Conservation (phyloP, 2,113 vertebrate species). For the Pollimyrus isidori region DNA sequence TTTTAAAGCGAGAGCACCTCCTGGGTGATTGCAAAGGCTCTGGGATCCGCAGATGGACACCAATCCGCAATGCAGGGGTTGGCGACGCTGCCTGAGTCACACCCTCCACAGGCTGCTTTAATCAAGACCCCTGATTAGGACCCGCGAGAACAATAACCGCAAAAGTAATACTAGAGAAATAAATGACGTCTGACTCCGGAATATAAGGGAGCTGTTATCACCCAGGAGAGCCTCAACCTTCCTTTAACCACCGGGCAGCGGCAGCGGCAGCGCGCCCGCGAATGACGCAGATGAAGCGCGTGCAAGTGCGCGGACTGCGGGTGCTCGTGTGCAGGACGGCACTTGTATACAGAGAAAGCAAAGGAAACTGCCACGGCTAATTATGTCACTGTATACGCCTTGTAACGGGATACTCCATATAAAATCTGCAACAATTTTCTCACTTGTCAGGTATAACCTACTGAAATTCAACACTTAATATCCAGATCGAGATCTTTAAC, state of each 20-base stretch:
- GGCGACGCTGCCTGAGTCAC: background rate
- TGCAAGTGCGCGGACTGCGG: background rate
- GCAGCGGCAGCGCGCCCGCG: background rate
- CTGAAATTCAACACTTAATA: background rate
- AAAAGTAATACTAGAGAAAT: slow-evolving; percentile 7
- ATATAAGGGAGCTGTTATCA: background rate
- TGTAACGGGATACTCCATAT: background rate
- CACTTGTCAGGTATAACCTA: background rate
- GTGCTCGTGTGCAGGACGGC: background rate
- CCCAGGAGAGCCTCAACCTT: background rate
- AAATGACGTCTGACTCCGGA: background rate
- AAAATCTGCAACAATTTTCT: background rate
- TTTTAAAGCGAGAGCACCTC: background rate
- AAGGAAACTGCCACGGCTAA: background rate
- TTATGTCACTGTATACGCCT: background rate
- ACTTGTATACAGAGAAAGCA: background rate
- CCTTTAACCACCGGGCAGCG: background rate
- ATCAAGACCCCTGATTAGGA: slow-evolving; percentile 23
- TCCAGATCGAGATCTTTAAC: background rate
- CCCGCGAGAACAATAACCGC: slow-evolving; percentile 30
- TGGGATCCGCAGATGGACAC: background rate
- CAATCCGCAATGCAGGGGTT: slow-evolving; percentile 5
- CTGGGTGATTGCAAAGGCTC: background rate
- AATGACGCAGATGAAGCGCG: background rate
- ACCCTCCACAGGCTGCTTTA: slow-evolving; percentile 5